Evolutionary conservation across 2,113 vertebrate species (phyloP).

Genomic region (Cavia aperea): DNA sequence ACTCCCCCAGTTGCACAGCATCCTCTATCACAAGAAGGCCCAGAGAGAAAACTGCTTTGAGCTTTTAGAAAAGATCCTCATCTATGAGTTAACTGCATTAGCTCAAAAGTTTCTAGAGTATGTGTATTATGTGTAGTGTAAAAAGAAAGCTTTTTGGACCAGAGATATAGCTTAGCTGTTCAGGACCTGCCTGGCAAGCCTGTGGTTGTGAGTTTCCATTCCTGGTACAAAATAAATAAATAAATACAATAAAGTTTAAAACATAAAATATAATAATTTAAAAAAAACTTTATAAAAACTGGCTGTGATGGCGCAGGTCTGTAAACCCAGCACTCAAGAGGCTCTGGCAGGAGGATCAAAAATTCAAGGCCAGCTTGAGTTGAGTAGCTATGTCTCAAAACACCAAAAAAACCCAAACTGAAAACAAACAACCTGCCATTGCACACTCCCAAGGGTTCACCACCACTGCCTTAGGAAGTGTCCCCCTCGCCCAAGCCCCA

Average conservation of each 20-base stretch:
- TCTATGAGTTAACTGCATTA: neutral
- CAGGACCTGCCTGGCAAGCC: too few species aligned
- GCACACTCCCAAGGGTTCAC: neutral
- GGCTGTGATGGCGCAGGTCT: neutral
- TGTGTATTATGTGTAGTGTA: neutral
- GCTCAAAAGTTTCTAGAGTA: neutral
- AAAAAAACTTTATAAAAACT: neutral
- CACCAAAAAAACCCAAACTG: neutral
- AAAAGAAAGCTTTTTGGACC: too few species aligned
- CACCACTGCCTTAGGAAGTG: neutral
- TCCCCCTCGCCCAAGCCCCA: neutral
- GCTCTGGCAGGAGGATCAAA: neutral
- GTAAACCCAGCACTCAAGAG: neutral
- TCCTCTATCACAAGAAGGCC: neutral
- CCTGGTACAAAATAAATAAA: too few species aligned
- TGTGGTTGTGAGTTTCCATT: too few species aligned
- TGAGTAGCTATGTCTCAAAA: neutral
- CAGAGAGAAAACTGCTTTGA: neutral
- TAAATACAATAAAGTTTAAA: too few species aligned
- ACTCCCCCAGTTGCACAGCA: rapidly evolving
- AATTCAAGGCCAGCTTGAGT: neutral
- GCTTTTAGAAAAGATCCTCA: neutral
- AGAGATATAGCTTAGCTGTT: too few species aligned
- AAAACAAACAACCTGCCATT: neutral
- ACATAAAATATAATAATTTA: too few species aligned